Evolutionary conservation across 2,113 vertebrate species (phyloP), one percentile per base, ranked within the genome.

Genomic region (Marmota flaviventris): DNA sequence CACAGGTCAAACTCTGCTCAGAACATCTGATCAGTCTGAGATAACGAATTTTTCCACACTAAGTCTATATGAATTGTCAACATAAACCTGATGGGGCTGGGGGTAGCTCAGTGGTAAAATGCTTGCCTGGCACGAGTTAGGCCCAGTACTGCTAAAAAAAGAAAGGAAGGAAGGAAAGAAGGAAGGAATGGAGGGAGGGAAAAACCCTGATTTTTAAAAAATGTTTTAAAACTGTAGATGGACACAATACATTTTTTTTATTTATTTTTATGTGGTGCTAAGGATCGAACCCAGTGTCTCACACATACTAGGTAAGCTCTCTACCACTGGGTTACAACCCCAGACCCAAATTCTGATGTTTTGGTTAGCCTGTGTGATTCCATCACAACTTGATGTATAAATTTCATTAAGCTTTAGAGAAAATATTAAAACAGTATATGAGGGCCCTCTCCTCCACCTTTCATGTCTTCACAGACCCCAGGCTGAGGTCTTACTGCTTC

Each of bases 371-470:
- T 13, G 24, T 4, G 16, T 61, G 13, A 45, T 45, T 48, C 65
- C 63, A 12, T 45, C 39, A 25, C 4, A 5, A 39, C 13, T 70
- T 51, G 63, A 27, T 2, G 1, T 3, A 2, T 8, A 1, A 8
- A 63, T 87, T 37, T 69, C 51, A 7, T 65, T n/a, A 83, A 51
- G 37, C 77, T 89, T 39, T 48, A 63, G 85, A 39, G 90, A 27
- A 63, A 34, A 65, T n/a, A 51, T 14, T 29, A 9, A 65, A 83
- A 89, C 29, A 0, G 6, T 9, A 6, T 7, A 6, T 70, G 67
- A 34, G 18, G 72, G 42, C 22, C 29, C 27, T 1, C 72, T 8
- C 76, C n/a, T 14, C 4, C 17, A 45, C 37, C 0, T n/a, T 39
- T 53, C 14, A 37, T 29, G 32, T 56, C n/a, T 58, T 48, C 10